A percentile compares a stretch with the other conserved stretches of the same genome.
phyloP scores from a whole-genome alignment of 2,888 invertebrate species.

The Ophion costatus region DNA sequence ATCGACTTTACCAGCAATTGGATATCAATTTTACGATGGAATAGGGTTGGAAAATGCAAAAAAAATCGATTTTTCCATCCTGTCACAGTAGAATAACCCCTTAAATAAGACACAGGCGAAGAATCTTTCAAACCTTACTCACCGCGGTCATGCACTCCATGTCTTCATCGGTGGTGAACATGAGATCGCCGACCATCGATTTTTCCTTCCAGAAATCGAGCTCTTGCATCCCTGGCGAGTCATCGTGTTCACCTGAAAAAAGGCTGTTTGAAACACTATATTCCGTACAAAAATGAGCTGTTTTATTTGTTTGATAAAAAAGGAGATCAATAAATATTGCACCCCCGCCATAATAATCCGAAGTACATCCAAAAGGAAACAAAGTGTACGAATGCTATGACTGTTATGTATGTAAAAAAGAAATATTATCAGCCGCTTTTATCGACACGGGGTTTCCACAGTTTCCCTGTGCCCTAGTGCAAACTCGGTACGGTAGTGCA shows the following conservation, averaged over 20 bases:
- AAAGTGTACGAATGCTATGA: background rate
- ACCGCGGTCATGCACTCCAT: slow-evolving; percentile 72
- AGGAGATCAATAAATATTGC: background rate
- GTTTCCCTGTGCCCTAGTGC: background rate
- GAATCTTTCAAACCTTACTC: slow-evolving; percentile 57
- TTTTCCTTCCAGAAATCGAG: slow-evolving; percentile 70
- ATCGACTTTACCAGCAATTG: too few relatives aligned
- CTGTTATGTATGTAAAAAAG: background rate
- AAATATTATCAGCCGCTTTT: background rate
- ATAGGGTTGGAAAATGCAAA: too few relatives aligned
- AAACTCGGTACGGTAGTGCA: too few relatives aligned
- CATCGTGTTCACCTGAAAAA: slow-evolving; percentile 65
- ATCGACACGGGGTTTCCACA: background rate
- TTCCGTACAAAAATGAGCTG: too few relatives aligned
- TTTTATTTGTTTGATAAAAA: background rate
- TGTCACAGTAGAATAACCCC: too few relatives aligned
- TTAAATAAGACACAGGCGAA: background rate
- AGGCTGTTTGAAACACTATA: background rate
- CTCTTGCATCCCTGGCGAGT: slow-evolving; percentile 60
- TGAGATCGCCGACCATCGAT: slow-evolving; percentile 64
- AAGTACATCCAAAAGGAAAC: background rate
- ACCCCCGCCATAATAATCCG: background rate
- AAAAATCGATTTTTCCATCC: too few relatives aligned
- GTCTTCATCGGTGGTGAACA: slow-evolving; percentile 70
- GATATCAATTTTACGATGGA: too few relatives aligned